These are phyloP conservation scores for Zaprionus obscuricornis DNA, from an alignment of 2,888 invertebrate genomes.

Conservation along the genomic window DNA sequence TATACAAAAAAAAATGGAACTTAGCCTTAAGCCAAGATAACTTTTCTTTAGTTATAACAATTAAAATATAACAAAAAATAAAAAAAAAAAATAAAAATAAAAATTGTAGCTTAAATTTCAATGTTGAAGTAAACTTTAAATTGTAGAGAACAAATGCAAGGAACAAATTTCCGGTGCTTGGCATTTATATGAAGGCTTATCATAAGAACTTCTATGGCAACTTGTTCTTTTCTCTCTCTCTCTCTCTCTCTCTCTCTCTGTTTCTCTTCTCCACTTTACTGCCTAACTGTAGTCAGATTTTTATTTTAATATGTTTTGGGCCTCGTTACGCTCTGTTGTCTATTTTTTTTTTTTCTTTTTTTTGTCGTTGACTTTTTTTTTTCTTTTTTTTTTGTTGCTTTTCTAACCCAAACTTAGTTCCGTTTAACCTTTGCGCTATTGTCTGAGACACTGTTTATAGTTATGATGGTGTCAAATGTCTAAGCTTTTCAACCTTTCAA, in stretches of 20 bases:
- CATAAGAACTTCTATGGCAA: slow-evolving; percentile 17
- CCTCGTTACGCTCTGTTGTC: slow-evolving; percentile 1
- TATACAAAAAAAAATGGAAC: too few species aligned
- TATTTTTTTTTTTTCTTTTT: too few species aligned
- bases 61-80: too few species aligned
- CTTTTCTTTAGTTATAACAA: too few species aligned
- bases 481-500: not conserved
- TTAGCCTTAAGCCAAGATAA: too few species aligned
- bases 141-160: slow-evolving; percentile 11
- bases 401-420: not conserved
- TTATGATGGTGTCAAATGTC: slow-evolving; percentile 12
- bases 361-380: too few species aligned
- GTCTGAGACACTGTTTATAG: slow-evolving; percentile 15
- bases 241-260: slow-evolving; percentile 1
- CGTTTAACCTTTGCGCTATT: not conserved
- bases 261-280: not conserved
- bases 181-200: slow-evolving; percentile 41
- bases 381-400: too few species aligned
- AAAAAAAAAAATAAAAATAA: not conserved
- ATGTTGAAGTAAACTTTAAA: not conserved
- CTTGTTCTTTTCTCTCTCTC: not conserved
- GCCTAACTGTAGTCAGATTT: too few species aligned
- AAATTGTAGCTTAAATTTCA: slow-evolving; percentile 4
- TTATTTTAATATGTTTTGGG: too few species aligned
- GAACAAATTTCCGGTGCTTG: slow-evolving; percentile 43